These are phyloP conservation scores for Lycaon pictus DNA, from an alignment of 2,113 vertebrate species.

Conservation along the genomic window DNA sequence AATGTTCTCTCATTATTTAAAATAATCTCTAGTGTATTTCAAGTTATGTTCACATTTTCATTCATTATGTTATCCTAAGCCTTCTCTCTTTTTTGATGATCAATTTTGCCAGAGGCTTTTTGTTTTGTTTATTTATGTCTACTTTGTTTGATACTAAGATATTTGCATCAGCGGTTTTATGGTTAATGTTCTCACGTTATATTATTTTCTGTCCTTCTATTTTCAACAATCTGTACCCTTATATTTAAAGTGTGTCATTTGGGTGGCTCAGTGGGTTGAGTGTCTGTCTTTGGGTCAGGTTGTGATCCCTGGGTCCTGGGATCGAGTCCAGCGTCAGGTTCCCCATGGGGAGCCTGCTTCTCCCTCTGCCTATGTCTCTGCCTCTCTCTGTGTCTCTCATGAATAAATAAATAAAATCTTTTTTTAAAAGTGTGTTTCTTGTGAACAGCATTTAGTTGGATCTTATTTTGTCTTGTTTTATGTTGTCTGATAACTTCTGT, in stretches of 20 bases:
- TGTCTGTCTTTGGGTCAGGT: too few species aligned
- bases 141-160: neutral
- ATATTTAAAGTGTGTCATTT: neutral
- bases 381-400: too few species aligned
- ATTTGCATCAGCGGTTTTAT: neutral
- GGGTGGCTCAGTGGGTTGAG: too few species aligned
- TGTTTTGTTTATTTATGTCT: neutral
- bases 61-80: neutral
- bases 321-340: too few species aligned
- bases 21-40: neutral
- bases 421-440: neutral
- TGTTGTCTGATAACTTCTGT: neutral
- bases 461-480: neutral
- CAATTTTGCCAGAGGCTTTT: neutral
- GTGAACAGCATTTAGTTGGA: neutral
- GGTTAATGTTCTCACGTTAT: neutral
- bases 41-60: neutral
- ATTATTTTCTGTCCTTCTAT: neutral
- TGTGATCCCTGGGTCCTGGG: too few species aligned
- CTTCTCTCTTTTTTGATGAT: neutral
- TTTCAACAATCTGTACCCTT: neutral
- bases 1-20: neutral
- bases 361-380: too few species aligned
- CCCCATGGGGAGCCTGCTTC: too few species aligned
- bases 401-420: too few species aligned